phyloP scores from a whole-genome alignment of 2,797 vertebrate genomes.

The Monodelphis domestica region DNA sequence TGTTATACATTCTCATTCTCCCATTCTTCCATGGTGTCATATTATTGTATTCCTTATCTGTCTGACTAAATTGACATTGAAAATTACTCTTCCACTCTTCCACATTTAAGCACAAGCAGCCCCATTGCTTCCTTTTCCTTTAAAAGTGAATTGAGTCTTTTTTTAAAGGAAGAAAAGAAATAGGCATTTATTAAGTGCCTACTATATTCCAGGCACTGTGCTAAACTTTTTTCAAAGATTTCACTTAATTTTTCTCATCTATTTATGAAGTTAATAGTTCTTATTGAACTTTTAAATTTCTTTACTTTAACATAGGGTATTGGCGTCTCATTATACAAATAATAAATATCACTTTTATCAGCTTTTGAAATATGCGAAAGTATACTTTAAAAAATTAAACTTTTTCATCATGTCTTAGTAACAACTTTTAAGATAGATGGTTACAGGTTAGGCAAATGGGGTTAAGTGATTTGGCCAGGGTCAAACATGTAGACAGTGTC shows the following conservation, averaged over 20 bases:
- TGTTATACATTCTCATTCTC: conserved; percentile 39
- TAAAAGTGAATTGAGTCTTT: not conserved
- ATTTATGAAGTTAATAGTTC: conserved; percentile 52
- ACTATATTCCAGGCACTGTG: not conserved
- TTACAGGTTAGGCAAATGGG: no score
- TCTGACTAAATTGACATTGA: not conserved
- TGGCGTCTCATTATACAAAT: conserved; percentile 31
- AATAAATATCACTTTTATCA: conserved; percentile 29
- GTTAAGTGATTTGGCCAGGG: no score
- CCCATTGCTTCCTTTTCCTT: not conserved
- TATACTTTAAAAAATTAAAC: no score
- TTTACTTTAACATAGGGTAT: conserved; percentile 23
- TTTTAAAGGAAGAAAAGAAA: not conserved
- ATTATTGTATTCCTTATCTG: conserved; percentile 2
- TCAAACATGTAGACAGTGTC: no score
- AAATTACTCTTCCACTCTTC: not conserved
- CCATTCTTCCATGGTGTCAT: not conserved
- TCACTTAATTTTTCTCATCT: not conserved
- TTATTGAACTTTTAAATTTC: conserved; percentile 23
- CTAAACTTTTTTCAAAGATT: not conserved
- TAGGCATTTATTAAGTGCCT: not conserved
- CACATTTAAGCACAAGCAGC: not conserved
- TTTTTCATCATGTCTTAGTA: no score
- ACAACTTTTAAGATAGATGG: no score
- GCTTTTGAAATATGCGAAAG: not conserved